Evolutionary conservation across 2,797 vertebrate species (phyloP), one percentile per base, ranked within the genome.

Genomic region (Sebastes variabilis): DNA sequence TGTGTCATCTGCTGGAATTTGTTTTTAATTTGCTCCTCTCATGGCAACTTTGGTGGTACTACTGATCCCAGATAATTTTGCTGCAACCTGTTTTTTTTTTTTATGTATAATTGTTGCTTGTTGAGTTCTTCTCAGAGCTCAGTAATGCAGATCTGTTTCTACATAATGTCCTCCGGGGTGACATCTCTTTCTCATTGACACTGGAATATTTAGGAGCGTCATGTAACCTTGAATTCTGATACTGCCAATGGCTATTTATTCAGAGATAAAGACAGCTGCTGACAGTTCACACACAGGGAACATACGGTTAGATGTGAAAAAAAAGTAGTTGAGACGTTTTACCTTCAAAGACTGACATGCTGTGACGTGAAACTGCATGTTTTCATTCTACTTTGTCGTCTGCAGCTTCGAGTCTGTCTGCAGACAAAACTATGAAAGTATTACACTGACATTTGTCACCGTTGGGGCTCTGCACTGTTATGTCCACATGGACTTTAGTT

Each of bases 21-120:
- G 6, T 83, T 70, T 86, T 71, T 36, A 55, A 66, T 36, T 77
- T 80, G 42, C 72, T 80, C 64, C 81, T 83, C 58, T 83, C 34
- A 75, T 79, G 80, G 67, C 83, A 83, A 55, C 46, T 87, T 88
- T 82, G 88, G 84, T 88, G 94, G 93, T 95, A 95, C 95, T 95
- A 95, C 95, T 96, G 95, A 96, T 90, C 92, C 89, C 84, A 77
- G 61, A 72, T 86, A 24, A 74, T 77, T 84, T 80, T 86, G 75
- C 77, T 91, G 80, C 85, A 90, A 66, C 75, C 18, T 82, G 20
- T 80, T 58, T 66, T 52, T 18, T 59, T 66, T 66, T n/a, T 24
- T 55, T 54, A 32, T 73, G 46, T 83, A 20, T 77, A 75, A 59
- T 60, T 87, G 42, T 89, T 87, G 66, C 70, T 86, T 42, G 52